Conservation (phyloP, 2,888 invertebrate species). For the Leptinotarsa peninsularis region DNA sequence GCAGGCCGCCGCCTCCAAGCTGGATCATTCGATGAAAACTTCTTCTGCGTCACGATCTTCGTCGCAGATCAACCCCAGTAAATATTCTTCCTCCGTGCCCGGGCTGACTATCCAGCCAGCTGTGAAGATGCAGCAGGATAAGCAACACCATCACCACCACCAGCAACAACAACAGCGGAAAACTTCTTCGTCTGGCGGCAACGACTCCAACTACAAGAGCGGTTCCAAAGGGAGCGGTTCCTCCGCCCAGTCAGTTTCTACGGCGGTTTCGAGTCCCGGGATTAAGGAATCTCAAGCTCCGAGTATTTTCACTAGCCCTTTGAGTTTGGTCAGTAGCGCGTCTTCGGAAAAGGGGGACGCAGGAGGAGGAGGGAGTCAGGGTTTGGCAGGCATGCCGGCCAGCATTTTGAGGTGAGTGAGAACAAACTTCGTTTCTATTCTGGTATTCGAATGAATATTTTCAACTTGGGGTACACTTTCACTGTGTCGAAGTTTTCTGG, state of each 20-base stretch:
- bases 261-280: slow-evolving; percentile 36
- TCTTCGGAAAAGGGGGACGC: slow-evolving; percentile 55
- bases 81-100: slow-evolving; percentile 51
- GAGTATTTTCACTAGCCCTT: slow-evolving; percentile 65
- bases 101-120: slow-evolving; percentile 61
- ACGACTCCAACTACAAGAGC: slow-evolving; percentile 53
- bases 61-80: slow-evolving; percentile 39
- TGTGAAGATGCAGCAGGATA: slow-evolving; percentile 50
- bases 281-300: slow-evolving; percentile 59
- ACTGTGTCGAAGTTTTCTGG: too few relatives aligned
- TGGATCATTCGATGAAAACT: slow-evolving; percentile 23
- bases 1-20: slow-evolving; percentile 19
- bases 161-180: slow-evolving; percentile 62
- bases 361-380: slow-evolving; percentile 56
- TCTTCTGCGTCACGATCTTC: slow-evolving; percentile 53
- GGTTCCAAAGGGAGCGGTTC: slow-evolving; percentile 48
- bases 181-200: slow-evolving; percentile 47
- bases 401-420: slow-evolving; percentile 67
- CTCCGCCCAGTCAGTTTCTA: slow-evolving; percentile 23
- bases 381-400: slow-evolving; percentile 63
- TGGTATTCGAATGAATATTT: too few relatives aligned
- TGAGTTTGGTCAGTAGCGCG: slow-evolving; percentile 63
- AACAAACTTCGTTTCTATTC: too few relatives aligned
- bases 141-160: slow-evolving; percentile 31
- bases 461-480: too few relatives aligned